Conservation (phyloP, 1,140 invertebrate genomes). For the Conopomorpha cramerella region DNA sequence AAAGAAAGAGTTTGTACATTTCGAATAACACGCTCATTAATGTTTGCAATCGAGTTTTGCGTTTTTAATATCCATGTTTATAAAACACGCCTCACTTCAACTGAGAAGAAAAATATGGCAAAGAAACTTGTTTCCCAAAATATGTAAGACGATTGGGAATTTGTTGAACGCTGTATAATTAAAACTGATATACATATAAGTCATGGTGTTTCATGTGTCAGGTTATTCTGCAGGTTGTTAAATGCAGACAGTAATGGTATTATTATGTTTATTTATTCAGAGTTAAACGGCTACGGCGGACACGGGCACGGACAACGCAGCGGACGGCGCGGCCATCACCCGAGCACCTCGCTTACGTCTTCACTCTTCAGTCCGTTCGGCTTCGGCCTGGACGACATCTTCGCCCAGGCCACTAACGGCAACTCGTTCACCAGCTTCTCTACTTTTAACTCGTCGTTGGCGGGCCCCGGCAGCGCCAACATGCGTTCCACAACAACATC, state of each 20-base stretch:
- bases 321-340: conserved; percentile 43
- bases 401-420: conserved; percentile 55
- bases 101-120: no score
- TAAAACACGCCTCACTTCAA: not conserved
- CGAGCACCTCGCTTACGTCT: conserved; percentile 63
- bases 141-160: no score
- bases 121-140: no score
- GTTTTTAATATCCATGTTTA: not conserved
- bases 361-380: conserved; percentile 69
- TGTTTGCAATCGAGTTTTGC: not conserved
- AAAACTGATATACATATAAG: no score
- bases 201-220: no score
- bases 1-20: no score
- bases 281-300: conserved; percentile 29
- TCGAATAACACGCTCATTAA: no score
- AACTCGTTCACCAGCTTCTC: conserved; percentile 72
- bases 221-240: no score
- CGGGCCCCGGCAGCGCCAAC: conserved; percentile 60
- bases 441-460: conserved; percentile 60
- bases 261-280: conserved; percentile 10
- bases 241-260: no score
- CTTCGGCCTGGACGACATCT: conserved; percentile 68
- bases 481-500: conserved; percentile 88
- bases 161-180: no score
- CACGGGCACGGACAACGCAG: conserved; percentile 10